Conservation (phyloP, 2,888 invertebrate species). For the Xylocampa areola region DNA sequence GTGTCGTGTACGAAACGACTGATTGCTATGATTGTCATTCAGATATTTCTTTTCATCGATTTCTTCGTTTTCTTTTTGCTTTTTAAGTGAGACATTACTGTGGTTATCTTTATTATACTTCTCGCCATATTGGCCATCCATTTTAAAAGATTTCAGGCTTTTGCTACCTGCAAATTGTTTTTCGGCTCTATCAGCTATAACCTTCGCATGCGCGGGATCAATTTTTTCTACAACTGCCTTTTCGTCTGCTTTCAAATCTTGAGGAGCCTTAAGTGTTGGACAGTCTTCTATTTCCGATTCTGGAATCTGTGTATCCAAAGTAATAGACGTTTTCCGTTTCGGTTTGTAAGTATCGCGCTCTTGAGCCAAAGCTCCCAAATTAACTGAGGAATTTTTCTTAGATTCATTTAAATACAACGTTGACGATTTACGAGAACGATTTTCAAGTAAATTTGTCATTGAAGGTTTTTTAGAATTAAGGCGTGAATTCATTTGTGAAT, state of each 20-base stretch:
- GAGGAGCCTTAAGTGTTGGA: constrained; percentile 86
- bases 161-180: constrained; percentile 77
- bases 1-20: constrained; percentile 75
- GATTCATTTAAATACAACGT: constrained; percentile 86
- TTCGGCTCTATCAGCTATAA: constrained; percentile 80
- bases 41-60: constrained; percentile 82
- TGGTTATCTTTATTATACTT: constrained; percentile 82
- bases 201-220: constrained; percentile 79
- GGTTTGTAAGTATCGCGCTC: constrained; percentile 79
- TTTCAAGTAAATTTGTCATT: constrained; percentile 84
- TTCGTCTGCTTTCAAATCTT: constrained; percentile 88
- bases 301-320: constrained; percentile 78
- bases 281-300: constrained; percentile 88
- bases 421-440: constrained; percentile 83
- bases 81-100: constrained; percentile 79
- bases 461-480: constrained; percentile 85
- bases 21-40: constrained; percentile 85
- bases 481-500: constrained; percentile 85
- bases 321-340: constrained; percentile 82
- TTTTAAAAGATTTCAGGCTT: constrained; percentile 82
- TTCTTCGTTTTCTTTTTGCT: constrained; percentile 80
- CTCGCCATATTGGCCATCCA: constrained; percentile 81
- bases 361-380: constrained; percentile 76
- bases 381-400: constrained; percentile 82
- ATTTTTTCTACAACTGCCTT: constrained; percentile 82